Conservation (phyloP, 2,888 invertebrate genomes). For the Tyria jacobaeae region DNA sequence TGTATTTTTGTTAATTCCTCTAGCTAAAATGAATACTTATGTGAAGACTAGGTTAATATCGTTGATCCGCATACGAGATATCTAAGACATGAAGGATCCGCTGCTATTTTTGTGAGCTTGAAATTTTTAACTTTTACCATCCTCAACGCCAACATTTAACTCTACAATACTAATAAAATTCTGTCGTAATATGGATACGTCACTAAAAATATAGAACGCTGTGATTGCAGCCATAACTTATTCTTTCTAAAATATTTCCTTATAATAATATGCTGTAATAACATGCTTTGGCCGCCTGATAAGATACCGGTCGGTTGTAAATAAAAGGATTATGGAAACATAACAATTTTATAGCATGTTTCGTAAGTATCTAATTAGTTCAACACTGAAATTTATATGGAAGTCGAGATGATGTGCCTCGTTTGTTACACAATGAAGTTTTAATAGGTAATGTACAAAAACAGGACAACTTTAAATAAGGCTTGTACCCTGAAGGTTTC, state of each 20-base stretch:
- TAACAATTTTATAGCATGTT: slow-evolving; percentile 12
- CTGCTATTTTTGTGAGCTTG: too few species aligned
- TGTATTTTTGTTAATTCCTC: too few species aligned
- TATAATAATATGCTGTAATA: slow-evolving; percentile 55
- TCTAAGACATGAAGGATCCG: too few species aligned
- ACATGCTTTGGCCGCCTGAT: slow-evolving; percentile 65
- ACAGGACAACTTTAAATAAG: neutral
- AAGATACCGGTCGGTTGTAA: slow-evolving; percentile 69
- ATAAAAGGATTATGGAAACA: slow-evolving; percentile 60
- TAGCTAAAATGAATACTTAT: too few species aligned
- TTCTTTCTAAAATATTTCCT: slow-evolving; percentile 52
- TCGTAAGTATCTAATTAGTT: slow-evolving; percentile 15
- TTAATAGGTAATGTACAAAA: neutral
- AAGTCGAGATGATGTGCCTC: neutral
- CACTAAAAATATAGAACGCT: slow-evolving; percentile 18
- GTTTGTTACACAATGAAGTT: neutral
- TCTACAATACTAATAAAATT: slow-evolving; percentile 1
- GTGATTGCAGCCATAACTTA: slow-evolving; percentile 44
- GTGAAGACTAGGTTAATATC: too few species aligned
- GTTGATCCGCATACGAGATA: too few species aligned
- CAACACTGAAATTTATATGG: neutral
- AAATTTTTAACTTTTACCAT: too few species aligned
- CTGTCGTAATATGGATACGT: neutral
- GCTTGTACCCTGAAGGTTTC: neutral
- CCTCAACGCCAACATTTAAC: too few species aligned